Evolutionary conservation across 1,140 invertebrate genomes (phyloP), one percentile per base, ranked within the genome.

Genomic region (Aphaenogaster floridana): DNA sequence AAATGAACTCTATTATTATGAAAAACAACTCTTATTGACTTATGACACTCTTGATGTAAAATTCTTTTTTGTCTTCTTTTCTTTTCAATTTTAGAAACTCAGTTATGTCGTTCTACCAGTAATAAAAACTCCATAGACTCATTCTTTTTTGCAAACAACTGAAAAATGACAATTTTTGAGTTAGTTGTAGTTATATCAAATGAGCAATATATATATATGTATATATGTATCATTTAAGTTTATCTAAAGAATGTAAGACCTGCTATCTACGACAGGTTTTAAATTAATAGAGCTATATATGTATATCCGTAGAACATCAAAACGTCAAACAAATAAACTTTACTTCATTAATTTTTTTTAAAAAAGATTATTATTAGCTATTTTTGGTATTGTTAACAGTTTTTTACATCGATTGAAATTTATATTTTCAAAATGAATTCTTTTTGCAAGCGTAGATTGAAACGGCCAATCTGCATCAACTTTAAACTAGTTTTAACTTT

Each of bases 401-500:
- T 45, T 63, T 28, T 36, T 11, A 21, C 28, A 63, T 61, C n/a
- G 5, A 66, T 50, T 15, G 45, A 80, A 80, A 68, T 15, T 7
- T 64, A n/a, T 36, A 78, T 78, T 61, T 45, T 9, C 5, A 34
- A 61, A 61, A 0, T 28, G 4, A 42, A 57, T 28, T 34, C 6
- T 34, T 36, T 79, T 17, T 69, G 1, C 13, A 42, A 69, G 1
- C 2, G 28, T 28, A 6, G 52, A 80, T 0, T 36, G 15, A 39
- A 54, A 17, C 9, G 9, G 15, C 3, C 15, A 7, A 48, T 36
- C 15, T 72, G 17, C 6, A 57, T 21, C 21, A 45, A 77, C 5
- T 61, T 45, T 74, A 52, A 76, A 57, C 45, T 78, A n/a, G 48
- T 28, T 45, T 39, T 42, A 61, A 28, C 2, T 78, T 11, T 63